Evolutionary conservation across 2,888 invertebrate genomes (phyloP).

Genomic region (Napeogenes sylphis): DNA sequence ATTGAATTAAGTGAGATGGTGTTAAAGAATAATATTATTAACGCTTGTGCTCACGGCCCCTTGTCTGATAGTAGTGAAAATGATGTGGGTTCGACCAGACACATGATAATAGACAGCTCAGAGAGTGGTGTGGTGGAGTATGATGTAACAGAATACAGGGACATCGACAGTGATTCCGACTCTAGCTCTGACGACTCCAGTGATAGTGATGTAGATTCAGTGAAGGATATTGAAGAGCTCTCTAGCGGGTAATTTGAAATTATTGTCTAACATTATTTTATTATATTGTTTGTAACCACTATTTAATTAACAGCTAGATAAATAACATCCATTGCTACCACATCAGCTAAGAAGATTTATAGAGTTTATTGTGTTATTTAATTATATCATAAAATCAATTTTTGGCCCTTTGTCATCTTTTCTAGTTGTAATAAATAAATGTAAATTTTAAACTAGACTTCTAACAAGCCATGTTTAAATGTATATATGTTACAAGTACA

Average conservation of each 20-base stretch:
- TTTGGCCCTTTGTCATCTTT: constrained; percentile 7
- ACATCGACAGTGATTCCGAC: constrained; percentile 58
- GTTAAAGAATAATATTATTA: constrained; percentile 71
- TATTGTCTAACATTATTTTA: neutral
- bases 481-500: no score
- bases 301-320: neutral
- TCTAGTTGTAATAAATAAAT: constrained; percentile 6
- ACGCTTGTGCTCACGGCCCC: constrained; percentile 72
- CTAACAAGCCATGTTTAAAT: no score
- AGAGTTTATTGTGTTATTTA: neutral
- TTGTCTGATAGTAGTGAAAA: constrained; percentile 50
- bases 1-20: constrained; percentile 71
- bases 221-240: constrained; percentile 65
- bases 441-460: no score
- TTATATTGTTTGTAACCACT: neutral
- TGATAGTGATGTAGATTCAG: constrained; percentile 66
- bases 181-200: constrained; percentile 56
- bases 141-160: constrained; percentile 68
- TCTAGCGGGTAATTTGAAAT: constrained; percentile 57
- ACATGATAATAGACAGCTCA: constrained; percentile 69
- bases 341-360: no score
- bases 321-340: no score
- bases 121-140: constrained; percentile 68
- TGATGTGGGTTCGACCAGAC: constrained; percentile 56
- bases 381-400: neutral